phyloP scores from a whole-genome alignment of 2,797 vertebrate species.

The Geotria australis region DNA sequence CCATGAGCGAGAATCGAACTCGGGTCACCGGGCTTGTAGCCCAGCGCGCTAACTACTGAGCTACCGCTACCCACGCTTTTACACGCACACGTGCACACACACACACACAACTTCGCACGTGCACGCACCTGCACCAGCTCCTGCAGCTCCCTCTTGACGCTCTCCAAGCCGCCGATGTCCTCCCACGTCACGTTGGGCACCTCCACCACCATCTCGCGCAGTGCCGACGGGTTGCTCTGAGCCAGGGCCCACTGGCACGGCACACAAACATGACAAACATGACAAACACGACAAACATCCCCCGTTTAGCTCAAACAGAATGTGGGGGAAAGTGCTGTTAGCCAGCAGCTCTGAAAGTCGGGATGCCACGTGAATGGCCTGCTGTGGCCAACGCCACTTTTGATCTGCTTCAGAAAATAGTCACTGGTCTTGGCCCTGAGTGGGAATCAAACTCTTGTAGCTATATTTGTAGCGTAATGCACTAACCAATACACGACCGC shows the following conservation, averaged over 20 bases:
- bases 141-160: slow-evolving; percentile 13
- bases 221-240: slow-evolving; percentile 14
- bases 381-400: background rate
- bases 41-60: too few species aligned
- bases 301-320: background rate
- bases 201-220: slow-evolving; percentile 12
- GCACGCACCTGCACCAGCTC: slow-evolving; percentile 11
- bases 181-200: slow-evolving; percentile 13
- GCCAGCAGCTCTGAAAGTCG: background rate
- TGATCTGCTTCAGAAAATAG: background rate
- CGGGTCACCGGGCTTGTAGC: too few species aligned
- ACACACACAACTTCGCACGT: too few species aligned
- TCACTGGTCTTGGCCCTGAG: too few species aligned
- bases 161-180: slow-evolving; percentile 12
- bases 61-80: too few species aligned
- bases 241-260: slow-evolving; percentile 10
- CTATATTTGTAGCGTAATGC: background rate
- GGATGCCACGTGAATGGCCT: background rate
- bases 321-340: background rate
- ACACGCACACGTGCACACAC: too few species aligned
- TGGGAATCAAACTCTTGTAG: too few species aligned
- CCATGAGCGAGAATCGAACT: too few species aligned
- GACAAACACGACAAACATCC: background rate
- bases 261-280: background rate
- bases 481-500: too few species aligned